Percentiles rank a stretch among this genome's conserved stretches.
Evolutionary conservation across 2,888 invertebrate species (phyloP).

Genomic region (Cheilosia urbana): DNA sequence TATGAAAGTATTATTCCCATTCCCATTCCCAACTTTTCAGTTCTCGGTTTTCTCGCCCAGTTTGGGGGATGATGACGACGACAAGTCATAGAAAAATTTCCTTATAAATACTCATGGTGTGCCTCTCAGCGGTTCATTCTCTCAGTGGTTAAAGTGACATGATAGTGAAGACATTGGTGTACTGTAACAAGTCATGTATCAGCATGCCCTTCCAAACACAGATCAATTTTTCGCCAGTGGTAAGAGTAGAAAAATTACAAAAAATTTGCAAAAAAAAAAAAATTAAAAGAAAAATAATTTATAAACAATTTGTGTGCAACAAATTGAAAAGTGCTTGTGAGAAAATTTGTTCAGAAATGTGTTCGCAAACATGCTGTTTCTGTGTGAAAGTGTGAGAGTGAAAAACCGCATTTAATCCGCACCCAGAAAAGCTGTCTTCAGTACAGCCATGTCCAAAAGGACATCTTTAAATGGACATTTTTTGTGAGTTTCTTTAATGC

Average conservation of each 20-base stretch:
- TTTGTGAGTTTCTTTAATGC: slow-evolving; percentile 59
- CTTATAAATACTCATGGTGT: slow-evolving; percentile 82
- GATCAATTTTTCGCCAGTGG: slow-evolving; percentile 83
- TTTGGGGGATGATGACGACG: slow-evolving; percentile 34
- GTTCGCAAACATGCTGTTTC: slow-evolving; percentile 4
- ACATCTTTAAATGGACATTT: slow-evolving; percentile 57
- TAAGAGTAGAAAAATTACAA: slow-evolving; percentile 78
- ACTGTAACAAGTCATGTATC: slow-evolving; percentile 84
- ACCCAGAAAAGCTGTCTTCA: slow-evolving; percentile 55
- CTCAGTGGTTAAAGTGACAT: slow-evolving; percentile 84
- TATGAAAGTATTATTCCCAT: background rate
- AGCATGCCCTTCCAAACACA: slow-evolving; percentile 84
- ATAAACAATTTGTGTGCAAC: slow-evolving; percentile 12
- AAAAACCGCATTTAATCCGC: slow-evolving; percentile 58
- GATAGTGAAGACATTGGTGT: slow-evolving; percentile 84
- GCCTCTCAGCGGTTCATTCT: slow-evolving; percentile 82
- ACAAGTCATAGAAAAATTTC: slow-evolving; percentile 57
- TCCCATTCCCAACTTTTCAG: background rate
- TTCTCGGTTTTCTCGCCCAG: slow-evolving; percentile 35
- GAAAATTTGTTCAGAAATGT: slow-evolving; percentile 45
- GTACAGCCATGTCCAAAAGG: slow-evolving; percentile 56
- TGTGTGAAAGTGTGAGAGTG: slow-evolving; percentile 40
- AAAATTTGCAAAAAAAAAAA: slow-evolving; percentile 47
- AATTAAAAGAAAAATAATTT: slow-evolving; percentile 32
- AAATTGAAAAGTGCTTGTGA: slow-evolving; percentile 57